These are phyloP conservation scores for Lapara coniferarum DNA, from an alignment of 2,888 invertebrate species.

Conservation along the genomic window DNA sequence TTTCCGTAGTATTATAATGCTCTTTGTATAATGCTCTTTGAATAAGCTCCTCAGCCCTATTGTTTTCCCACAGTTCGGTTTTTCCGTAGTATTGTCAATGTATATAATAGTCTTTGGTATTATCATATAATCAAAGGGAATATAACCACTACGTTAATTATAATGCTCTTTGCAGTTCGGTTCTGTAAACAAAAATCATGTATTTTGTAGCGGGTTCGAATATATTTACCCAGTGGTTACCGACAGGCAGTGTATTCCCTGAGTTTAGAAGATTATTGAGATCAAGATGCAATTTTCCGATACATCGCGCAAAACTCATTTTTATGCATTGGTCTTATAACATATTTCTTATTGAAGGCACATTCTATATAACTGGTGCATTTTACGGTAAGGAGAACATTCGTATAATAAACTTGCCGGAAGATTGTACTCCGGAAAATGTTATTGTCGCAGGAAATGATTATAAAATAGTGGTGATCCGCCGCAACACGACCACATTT, in stretches of 20 bases:
- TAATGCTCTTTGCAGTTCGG: neutral
- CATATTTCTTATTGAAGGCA: constrained; percentile 52
- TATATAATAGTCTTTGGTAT: no score
- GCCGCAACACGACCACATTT: constrained; percentile 46
- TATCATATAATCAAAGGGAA: no score
- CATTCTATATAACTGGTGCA: constrained; percentile 62
- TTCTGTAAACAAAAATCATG: constrained; percentile 35
- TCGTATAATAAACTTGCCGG: constrained; percentile 52
- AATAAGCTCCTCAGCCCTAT: no score
- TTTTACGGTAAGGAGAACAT: constrained; percentile 56
- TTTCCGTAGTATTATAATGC: no score
- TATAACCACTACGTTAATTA: no score
- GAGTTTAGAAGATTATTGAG: constrained; percentile 46
- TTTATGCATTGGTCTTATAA: constrained; percentile 73
- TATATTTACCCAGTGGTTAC: constrained; percentile 73
- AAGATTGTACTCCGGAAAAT: constrained; percentile 42
- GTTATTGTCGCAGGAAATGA: constrained; percentile 64
- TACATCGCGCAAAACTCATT: constrained; percentile 44
- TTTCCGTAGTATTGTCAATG: no score
- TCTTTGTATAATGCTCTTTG: no score
- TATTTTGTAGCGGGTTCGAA: constrained; percentile 67
- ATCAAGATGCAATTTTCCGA: constrained; percentile 37
- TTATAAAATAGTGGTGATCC: constrained; percentile 54
- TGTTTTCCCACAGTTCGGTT: no score
- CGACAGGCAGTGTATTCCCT: constrained; percentile 46